Evolutionary conservation across 2,113 vertebrate genomes (phyloP), one percentile per base, ranked within the genome.

Genomic region (Aepyceros melampus): DNA sequence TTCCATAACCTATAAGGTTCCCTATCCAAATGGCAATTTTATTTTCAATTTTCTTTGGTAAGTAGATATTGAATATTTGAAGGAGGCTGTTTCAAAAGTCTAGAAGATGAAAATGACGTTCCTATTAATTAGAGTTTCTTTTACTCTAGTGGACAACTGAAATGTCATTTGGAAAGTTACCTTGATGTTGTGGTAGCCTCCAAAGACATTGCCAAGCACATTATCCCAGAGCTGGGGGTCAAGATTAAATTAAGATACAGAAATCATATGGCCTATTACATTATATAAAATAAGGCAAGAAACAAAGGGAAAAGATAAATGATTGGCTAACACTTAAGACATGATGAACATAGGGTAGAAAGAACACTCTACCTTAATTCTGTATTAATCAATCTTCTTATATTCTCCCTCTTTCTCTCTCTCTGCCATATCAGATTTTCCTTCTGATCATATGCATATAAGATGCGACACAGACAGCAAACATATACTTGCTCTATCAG

Each of bases 31-130:
- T 74, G 94, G 36, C 36, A 94, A 96, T 96, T 94, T 45, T 62
- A 89, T 76, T 96, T 97, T 93, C 71, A 79, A 87, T 95, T 92
- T 95, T 94, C 49, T 55, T 89, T 67, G 19, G 47, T 76, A 97
- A 93, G 81, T 53, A 96, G 84, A 86, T 78, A 93, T 47, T 93
- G 60, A 96, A 89, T 91, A 96, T 95, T 89, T 89, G 53, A 79
- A 93, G 56, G 17, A 87, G 1, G 4, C 55, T 74, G 19, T 89
- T 93, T 96, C 58, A 92, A 85, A 95, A 43, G 25, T 87, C 15
- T 71, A 14, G 40, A 64, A 87, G 15, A 89, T 95, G 51, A 91
- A 92, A 87, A 91, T 58, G 29, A 0, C 16, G 81, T 93, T 92
- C 51, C 25, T 84, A 4, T 58, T 89, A 43, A 11, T 58, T 87